These are phyloP conservation scores for Melopsittacus undulatus DNA, from an alignment of 2,797 vertebrate genomes.

Conservation along the genomic window DNA sequence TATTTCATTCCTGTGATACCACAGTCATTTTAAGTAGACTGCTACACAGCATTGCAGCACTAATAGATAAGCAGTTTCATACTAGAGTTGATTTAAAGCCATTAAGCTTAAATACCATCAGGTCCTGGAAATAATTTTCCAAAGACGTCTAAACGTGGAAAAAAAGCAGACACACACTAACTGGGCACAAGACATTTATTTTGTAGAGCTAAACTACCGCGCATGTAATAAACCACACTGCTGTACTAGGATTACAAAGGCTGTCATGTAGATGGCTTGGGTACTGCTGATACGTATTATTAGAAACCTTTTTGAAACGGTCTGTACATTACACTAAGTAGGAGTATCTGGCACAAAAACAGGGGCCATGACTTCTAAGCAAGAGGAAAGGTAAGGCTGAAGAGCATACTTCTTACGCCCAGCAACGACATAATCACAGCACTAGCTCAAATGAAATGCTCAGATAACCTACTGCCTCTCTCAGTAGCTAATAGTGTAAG, in stretches of 20 bases:
- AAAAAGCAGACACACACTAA: neutral
- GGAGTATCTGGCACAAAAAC: neutral
- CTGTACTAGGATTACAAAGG: neutral
- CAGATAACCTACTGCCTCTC: neutral
- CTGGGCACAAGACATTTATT: neutral
- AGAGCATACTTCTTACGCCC: neutral
- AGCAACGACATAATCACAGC: neutral
- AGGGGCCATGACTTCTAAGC: neutral
- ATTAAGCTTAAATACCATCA: neutral
- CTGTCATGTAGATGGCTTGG: neutral
- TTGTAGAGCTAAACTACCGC: neutral
- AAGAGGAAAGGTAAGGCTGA: neutral
- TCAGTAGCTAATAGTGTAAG: neutral
- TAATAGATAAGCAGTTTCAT: neutral
- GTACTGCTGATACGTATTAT: neutral
- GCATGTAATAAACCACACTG: neutral
- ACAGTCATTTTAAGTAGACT: neutral
- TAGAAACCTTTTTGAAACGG: fast-evolving
- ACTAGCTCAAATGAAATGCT: neutral
- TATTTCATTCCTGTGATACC: neutral
- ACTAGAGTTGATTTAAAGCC: neutral
- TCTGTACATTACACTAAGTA: neutral
- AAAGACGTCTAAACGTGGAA: neutral
- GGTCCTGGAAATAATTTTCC: neutral
- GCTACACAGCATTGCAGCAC: neutral